phyloP scores from a whole-genome alignment of 1,140 invertebrate genomes.

The Campoletis sonorensis region DNA sequence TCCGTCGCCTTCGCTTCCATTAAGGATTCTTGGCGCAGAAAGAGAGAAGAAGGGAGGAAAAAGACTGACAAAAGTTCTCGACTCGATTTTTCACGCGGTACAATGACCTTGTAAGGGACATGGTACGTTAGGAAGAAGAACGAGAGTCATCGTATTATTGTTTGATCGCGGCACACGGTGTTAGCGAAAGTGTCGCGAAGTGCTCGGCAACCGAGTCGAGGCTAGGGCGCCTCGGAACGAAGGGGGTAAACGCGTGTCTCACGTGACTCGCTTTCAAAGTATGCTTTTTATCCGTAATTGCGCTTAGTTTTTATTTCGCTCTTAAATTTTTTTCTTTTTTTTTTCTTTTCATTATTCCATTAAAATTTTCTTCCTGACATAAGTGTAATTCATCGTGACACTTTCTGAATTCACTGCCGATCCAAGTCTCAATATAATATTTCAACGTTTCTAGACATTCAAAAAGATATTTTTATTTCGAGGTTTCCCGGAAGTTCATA shows the following conservation, averaged over 20 bases:
- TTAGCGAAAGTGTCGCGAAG: constrained; percentile 50
- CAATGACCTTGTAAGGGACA: constrained; percentile 54
- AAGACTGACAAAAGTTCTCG: not conserved
- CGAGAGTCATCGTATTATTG: constrained; percentile 30
- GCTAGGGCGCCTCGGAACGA: not conserved
- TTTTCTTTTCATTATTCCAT: not conserved
- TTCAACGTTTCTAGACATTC: too few relatives aligned
- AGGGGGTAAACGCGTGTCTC: not conserved
- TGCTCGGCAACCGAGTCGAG: not conserved
- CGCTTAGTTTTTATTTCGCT: not conserved
- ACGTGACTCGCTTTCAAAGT: constrained; percentile 20
- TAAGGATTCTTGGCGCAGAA: constrained; percentile 28
- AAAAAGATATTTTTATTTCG: too few relatives aligned
- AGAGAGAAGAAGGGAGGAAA: not conserved
- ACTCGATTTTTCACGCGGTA: constrained; percentile 40
- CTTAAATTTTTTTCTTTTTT: not conserved
- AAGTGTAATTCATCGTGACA: not conserved
- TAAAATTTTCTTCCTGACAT: not conserved
- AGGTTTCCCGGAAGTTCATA: too few relatives aligned
- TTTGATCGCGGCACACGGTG: not conserved
- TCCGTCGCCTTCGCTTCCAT: constrained; percentile 3
- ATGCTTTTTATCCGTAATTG: not conserved
- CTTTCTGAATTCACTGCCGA: not conserved
- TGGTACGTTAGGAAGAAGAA: constrained; percentile 13
- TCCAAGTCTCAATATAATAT: too few relatives aligned